Evolutionary conservation across 53 echinoderm and acorn worm species (phyloP).

Genomic region (Arbacia lixula): DNA sequence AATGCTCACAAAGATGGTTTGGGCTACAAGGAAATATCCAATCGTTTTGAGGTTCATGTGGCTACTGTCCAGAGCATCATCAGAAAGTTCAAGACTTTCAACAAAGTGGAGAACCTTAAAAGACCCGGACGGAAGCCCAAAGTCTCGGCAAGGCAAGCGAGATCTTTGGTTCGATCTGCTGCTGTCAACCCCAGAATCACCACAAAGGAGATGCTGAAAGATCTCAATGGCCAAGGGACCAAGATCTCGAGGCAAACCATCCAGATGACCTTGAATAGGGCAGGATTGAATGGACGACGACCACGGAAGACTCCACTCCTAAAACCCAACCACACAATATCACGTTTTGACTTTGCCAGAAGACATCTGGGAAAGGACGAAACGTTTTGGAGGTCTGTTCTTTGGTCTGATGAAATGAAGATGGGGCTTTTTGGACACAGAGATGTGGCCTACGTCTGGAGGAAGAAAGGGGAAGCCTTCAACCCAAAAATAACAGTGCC

Average conservation of each 20-base stretch:
- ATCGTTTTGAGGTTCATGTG: background rate
- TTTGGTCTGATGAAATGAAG: constrained; percentile 37
- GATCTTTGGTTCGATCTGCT: background rate
- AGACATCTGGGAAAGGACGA: background rate
- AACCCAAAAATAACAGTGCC: constrained; percentile 41
- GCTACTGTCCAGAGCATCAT: too few species aligned
- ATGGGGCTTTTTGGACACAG: constrained; percentile 14
- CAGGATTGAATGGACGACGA: constrained; percentile 1
- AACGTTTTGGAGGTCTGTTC: too few species aligned
- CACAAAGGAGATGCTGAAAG: background rate
- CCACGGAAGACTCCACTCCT: constrained; percentile 35
- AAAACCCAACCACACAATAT: background rate
- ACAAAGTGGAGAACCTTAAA: too few species aligned
- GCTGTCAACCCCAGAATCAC: background rate
- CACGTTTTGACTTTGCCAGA: constrained; percentile 5
- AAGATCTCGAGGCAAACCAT: constrained; percentile 16
- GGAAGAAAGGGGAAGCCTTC: constrained; percentile 11
- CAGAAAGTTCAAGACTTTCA: too few species aligned
- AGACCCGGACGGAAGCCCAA: too few species aligned
- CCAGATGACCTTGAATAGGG: constrained; percentile 2
- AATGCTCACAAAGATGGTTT: too few species aligned
- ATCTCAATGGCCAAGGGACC: background rate
- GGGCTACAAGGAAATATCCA: too few species aligned
- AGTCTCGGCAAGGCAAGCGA: background rate
- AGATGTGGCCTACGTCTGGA: constrained; percentile 20